Conservation (phyloP, 2,888 invertebrate genomes). For the Ischnus inquisitorius region DNA sequence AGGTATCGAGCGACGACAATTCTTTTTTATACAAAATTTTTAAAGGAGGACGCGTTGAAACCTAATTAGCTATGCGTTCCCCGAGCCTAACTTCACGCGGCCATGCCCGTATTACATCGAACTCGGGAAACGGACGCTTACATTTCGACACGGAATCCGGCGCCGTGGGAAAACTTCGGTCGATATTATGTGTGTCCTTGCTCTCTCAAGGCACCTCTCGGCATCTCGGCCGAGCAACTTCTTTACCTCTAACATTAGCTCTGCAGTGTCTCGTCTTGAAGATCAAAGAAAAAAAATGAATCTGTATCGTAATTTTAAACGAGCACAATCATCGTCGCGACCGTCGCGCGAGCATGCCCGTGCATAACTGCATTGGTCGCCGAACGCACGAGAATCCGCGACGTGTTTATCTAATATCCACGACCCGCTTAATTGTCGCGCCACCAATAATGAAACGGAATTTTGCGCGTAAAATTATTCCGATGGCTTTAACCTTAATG, state of each 20-base stretch:
- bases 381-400: too few relatives aligned
- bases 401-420: too few relatives aligned
- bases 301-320: too few relatives aligned
- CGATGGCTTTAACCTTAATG: too few relatives aligned
- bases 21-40: not conserved
- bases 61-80: not conserved
- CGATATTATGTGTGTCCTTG: not conserved
- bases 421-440: too few relatives aligned
- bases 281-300: not conserved
- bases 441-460: too few relatives aligned
- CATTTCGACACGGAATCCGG: constrained; percentile 4
- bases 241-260: not conserved
- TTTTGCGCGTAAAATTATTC: too few relatives aligned
- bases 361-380: too few relatives aligned
- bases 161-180: not conserved
- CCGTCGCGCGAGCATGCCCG: too few relatives aligned
- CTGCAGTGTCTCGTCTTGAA: not conserved
- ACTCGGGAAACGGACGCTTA: not conserved
- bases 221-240: not conserved
- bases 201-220: not conserved
- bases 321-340: too few relatives aligned
- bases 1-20: not conserved
- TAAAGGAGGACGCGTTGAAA: not conserved
- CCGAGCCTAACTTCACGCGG: not conserved
- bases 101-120: not conserved